Percentiles rank a stretch among this genome's conserved stretches.
phyloP scores from a whole-genome alignment of 2,113 vertebrate genomes.

The Oceanodroma tethys region DNA sequence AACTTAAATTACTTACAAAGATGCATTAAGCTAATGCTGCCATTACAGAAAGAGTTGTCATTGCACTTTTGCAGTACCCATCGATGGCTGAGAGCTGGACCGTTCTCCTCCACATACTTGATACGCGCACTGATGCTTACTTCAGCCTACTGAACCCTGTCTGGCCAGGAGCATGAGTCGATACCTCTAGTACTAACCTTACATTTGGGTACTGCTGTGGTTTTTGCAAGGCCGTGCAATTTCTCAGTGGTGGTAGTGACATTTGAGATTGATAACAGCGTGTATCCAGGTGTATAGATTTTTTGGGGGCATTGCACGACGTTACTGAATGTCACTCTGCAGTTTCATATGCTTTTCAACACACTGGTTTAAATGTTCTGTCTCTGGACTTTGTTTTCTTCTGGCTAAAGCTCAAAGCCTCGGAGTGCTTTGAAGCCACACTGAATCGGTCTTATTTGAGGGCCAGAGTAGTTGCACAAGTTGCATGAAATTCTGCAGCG shows the following conservation, averaged over 20 bases:
- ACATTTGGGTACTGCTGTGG: not conserved
- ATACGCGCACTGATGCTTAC: not conserved
- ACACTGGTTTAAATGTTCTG: not conserved
- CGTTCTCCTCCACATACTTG: fast-evolving
- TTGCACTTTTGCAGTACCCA: not conserved
- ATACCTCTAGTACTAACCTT: not conserved
- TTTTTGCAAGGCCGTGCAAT: not conserved
- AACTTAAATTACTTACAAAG: not conserved
- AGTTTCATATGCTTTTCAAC: not conserved
- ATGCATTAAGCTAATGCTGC: not conserved
- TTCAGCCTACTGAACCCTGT: not conserved
- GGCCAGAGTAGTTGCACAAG: not conserved
- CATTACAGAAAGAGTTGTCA: not conserved
- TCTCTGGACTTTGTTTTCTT: not conserved
- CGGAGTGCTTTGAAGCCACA: not conserved
- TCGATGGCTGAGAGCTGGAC: not conserved
- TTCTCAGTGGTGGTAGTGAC: not conserved
- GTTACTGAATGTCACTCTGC: not conserved
- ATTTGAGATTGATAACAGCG: not conserved
- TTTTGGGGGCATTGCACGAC: not conserved
- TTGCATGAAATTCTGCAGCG: not conserved
- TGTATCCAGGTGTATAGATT: not conserved
- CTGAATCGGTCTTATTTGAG: not conserved
- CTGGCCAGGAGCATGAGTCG: not conserved
- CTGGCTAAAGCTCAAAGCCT: not conserved